Evolutionary conservation across 1,140 invertebrate genomes (phyloP).

Genomic region (Hylaeus volcanicus): DNA sequence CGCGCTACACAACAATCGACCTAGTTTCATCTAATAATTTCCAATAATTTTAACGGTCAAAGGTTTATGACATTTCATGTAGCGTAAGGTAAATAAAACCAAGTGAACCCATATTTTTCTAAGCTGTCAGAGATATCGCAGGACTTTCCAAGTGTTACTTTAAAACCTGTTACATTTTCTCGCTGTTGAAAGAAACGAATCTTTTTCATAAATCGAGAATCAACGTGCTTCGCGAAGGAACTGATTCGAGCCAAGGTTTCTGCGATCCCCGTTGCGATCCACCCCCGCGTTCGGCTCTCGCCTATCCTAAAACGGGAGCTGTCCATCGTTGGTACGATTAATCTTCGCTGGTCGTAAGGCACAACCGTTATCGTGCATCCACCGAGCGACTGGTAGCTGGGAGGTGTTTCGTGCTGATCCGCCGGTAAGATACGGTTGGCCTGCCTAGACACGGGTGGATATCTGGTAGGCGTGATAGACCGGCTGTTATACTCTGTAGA

Average conservation of each 20-base stretch:
- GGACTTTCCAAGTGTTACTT: too few relatives aligned
- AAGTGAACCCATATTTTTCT: too few relatives aligned
- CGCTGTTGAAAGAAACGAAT: too few relatives aligned
- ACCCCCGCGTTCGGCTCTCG: slow-evolving; percentile 41
- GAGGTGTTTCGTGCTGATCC: slow-evolving; percentile 71
- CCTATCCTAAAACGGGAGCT: slow-evolving; percentile 68
- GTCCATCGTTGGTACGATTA: slow-evolving; percentile 71
- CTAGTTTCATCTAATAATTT: neutral
- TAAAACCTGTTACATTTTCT: too few relatives aligned
- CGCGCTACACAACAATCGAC: neutral
- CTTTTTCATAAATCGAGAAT: neutral
- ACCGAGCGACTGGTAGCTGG: slow-evolving; percentile 55
- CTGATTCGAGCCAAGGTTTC: neutral
- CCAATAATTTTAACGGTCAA: neutral
- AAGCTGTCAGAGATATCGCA: too few relatives aligned
- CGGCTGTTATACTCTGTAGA: slow-evolving; percentile 58
- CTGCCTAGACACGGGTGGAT: slow-evolving; percentile 61
- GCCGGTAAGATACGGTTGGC: slow-evolving; percentile 68
- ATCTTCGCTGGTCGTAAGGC: slow-evolving; percentile 66
- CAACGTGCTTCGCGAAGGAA: neutral
- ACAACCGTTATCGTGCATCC: slow-evolving; percentile 70
- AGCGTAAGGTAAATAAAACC: too few relatives aligned
- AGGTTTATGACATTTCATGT: too few relatives aligned
- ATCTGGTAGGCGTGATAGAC: slow-evolving; percentile 65
- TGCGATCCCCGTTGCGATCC: slow-evolving; percentile 42